A percentile compares a stretch with the other conserved stretches of the same genome.
Evolutionary conservation across 2,113 vertebrate species (phyloP).

Genomic region (Caranx melampygus): DNA sequence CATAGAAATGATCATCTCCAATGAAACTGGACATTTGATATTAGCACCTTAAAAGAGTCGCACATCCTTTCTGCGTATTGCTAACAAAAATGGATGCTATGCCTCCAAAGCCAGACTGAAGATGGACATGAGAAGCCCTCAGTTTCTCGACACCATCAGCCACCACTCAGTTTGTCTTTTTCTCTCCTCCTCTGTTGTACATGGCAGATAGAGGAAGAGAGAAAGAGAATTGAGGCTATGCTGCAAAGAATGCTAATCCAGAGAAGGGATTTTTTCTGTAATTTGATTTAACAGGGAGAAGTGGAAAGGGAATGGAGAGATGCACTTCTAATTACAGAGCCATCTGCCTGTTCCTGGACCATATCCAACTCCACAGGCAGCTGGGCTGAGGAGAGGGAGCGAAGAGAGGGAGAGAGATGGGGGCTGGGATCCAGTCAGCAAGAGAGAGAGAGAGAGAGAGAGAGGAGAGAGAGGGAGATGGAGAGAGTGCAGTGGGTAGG

Average conservation of each 20-base stretch:
- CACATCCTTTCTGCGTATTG: conserved; percentile 20
- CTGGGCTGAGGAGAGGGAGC: conserved; percentile 85
- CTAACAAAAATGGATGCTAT: conserved; percentile 38
- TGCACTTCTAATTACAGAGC: conserved; percentile 89
- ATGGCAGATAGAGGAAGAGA: conserved; percentile 66
- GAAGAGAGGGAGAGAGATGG: conserved; percentile 74
- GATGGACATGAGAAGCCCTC: conserved; percentile 52
- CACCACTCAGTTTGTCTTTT: conserved; percentile 55
- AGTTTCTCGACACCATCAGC: conserved; percentile 59
- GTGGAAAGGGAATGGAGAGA: conserved; percentile 86
- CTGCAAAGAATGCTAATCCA: conserved; percentile 85
- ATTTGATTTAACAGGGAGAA: conserved; percentile 92
- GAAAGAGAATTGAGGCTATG: conserved; percentile 78
- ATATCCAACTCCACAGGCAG: conserved; percentile 89
- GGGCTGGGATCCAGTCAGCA: conserved; percentile 76
- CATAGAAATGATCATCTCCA: conserved; percentile 10
- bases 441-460: conserved; percentile 42
- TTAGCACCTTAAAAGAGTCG: conserved; percentile 11
- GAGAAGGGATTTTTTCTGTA: conserved; percentile 90
- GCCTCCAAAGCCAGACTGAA: conserved; percentile 37
- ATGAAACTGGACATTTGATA: conserved; percentile 29
- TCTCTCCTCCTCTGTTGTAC: conserved; percentile 61
- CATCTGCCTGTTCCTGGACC: conserved; percentile 92
- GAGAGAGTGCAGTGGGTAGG: conserved; percentile 66
- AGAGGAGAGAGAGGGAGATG: conserved; percentile 23